These are phyloP conservation scores for Pseudolaguvia tuberculata DNA, from an alignment of 2,113 vertebrate genomes.

Conservation along the genomic window DNA sequence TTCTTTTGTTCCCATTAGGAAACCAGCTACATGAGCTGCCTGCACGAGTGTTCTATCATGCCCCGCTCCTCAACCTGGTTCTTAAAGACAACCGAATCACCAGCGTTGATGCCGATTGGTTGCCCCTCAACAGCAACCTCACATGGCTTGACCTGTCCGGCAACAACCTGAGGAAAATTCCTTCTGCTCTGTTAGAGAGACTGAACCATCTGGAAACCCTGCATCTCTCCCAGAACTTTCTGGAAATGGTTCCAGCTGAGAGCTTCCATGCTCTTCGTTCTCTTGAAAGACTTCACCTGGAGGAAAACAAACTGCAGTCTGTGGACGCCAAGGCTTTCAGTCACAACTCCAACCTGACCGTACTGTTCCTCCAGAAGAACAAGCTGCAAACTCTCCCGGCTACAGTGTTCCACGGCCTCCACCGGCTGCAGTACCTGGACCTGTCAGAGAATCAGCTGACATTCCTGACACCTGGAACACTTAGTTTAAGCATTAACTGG, in stretches of 20 bases:
- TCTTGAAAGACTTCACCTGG: constrained; percentile 69
- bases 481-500: constrained; percentile 50
- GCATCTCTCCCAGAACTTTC: constrained; percentile 71
- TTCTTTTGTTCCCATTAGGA: constrained; percentile 48
- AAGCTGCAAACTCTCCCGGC: constrained; percentile 57
- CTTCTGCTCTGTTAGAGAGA: constrained; percentile 53
- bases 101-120: constrained; percentile 52
- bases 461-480: constrained; percentile 56
- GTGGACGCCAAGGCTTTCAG: constrained; percentile 56
- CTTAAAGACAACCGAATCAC: constrained; percentile 71
- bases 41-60: constrained; percentile 55
- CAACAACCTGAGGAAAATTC: constrained; percentile 63
- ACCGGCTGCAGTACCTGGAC: constrained; percentile 61
- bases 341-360: constrained; percentile 49
- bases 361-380: constrained; percentile 73
- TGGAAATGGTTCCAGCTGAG: constrained; percentile 58
- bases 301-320: constrained; percentile 65
- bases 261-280: constrained; percentile 50
- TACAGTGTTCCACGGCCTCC: constrained; percentile 59
- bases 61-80: constrained; percentile 65
- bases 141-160: constrained; percentile 68
- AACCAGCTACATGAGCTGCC: constrained; percentile 70
- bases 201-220: constrained; percentile 62
- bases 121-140: constrained; percentile 61
- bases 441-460: constrained; percentile 71